phyloP scores from a whole-genome alignment of 2,113 vertebrate genomes.

The Callaeas wilsoni region DNA sequence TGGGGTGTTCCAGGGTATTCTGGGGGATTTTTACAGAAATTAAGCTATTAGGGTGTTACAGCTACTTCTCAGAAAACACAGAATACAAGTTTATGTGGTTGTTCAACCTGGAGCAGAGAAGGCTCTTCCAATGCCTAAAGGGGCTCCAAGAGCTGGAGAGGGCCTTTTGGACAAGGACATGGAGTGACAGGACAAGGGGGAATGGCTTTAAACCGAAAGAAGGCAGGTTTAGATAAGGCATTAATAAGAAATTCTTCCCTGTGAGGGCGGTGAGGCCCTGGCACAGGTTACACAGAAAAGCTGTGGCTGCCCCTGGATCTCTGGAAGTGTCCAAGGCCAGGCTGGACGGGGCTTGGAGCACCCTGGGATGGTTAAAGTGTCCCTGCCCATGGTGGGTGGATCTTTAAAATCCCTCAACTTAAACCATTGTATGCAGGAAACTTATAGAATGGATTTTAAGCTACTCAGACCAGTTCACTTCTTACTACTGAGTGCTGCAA shows the following conservation, averaged over 20 bases:
- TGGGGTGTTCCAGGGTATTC: rapidly evolving
- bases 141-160: neutral
- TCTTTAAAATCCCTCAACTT: neutral
- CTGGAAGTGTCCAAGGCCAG: neutral
- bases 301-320: neutral
- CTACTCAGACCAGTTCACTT: neutral
- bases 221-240: neutral
- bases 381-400: neutral
- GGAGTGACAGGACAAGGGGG: neutral
- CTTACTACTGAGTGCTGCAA: neutral
- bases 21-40: neutral
- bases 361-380: neutral
- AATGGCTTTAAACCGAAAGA: neutral
- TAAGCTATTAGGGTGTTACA: neutral
- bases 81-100: neutral
- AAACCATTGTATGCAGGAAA: neutral
- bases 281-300: neutral
- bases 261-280: neutral
- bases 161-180: neutral
- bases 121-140: neutral
- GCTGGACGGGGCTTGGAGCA: rapidly evolving
- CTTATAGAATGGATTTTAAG: neutral
- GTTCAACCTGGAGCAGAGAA: neutral
- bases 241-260: neutral
- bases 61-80: neutral